Base-by-base conservation (phyloP, 2,113 vertebrate genomes). In the Brienomyrus brachyistius region DNA sequence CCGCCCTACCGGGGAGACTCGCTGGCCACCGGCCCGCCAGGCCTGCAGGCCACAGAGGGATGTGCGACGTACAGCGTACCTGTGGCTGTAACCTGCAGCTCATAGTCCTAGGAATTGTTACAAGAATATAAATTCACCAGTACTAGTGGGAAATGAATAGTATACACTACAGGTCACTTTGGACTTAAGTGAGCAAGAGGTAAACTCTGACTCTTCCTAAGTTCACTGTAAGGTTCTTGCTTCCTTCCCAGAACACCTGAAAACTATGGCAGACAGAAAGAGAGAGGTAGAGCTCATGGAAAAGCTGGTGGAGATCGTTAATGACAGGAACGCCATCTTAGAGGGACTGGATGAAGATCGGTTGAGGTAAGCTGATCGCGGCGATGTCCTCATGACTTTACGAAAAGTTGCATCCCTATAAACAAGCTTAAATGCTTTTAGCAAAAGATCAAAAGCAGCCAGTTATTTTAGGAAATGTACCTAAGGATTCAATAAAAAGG, bases 281-380 rank as follows among this genome's bases (percentile, higher is more conserved):
- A 94, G 93, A 51, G 98, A 99, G 89, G 70, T 96, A 77, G 93
- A 98, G 59, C 96, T 99, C 91, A 96, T 99, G 94, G 91, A 89
- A 0, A 97, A 94, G 0, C 97, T 98, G 1, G 2, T 99, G n/a
- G 95, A 92, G 91, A 98, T 97, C 0, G 96, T 99, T 91, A 97
- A 98, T 0, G 96, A 97, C 92, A 93, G 98, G 5, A 99, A 97
- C 0, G 94, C 92, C 0, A 99, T 99, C 0, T 88, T 99, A 1
- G 98, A 99, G 0, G 95, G 95, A 23, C 93, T 99, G 94, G 98
- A 99, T 5, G 98, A 99, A 86, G 98, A 99, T 95, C 92, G 98
- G 35, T 92, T 99, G 93, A 97, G 98, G 98, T 99, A 90, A 48
- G 92, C 5, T 4, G 43, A 27, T 15, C 23, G 10, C 23, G 0